These are phyloP conservation scores for Chymomyza amoena DNA, from an alignment of 2,888 invertebrate genomes.

Conservation along the genomic window DNA sequence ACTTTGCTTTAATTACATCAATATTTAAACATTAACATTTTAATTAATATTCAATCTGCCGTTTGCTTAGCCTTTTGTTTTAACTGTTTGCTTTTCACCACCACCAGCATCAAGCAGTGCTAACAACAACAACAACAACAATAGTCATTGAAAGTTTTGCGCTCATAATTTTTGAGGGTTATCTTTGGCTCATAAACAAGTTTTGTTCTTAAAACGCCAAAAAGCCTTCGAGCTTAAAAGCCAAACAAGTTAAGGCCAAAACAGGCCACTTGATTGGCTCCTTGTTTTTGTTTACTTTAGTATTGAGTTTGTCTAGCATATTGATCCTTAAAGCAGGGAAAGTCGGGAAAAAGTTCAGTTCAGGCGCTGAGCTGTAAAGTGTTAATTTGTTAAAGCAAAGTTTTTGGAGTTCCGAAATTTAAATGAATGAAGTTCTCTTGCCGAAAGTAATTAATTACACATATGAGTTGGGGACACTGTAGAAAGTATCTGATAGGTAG, in stretches of 20 bases:
- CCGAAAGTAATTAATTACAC: constrained; percentile 47
- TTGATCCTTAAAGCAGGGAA: constrained; percentile 6
- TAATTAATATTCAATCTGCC: constrained; percentile 37
- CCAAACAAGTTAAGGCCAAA: neutral
- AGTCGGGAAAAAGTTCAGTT: neutral
- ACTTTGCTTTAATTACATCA: neutral
- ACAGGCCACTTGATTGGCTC: constrained; percentile 17
- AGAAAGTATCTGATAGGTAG: neutral
- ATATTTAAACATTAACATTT: constrained; percentile 24
- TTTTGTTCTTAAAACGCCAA: constrained; percentile 20
- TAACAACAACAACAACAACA: constrained; percentile 12
- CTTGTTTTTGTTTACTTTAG: constrained; percentile 12
- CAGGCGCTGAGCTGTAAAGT: constrained; percentile 36
- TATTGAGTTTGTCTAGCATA: constrained; percentile 14
- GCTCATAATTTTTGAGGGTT: constrained; percentile 45
- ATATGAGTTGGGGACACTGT: constrained; percentile 22
- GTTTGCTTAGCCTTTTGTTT: constrained; percentile 8
- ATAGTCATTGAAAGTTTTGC: constrained; percentile 18
- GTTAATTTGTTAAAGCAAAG: constrained; percentile 39
- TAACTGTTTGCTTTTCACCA: constrained; percentile 24
- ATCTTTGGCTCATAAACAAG: constrained; percentile 31
- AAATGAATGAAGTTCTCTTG: neutral
- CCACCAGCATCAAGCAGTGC: neutral
- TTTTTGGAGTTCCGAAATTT: constrained; percentile 12
- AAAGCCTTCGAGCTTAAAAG: constrained; percentile 13